These are phyloP conservation scores for Oscheius sp. DNA, from an alignment of 1,140 invertebrate genomes.

Conservation along the genomic window DNA sequence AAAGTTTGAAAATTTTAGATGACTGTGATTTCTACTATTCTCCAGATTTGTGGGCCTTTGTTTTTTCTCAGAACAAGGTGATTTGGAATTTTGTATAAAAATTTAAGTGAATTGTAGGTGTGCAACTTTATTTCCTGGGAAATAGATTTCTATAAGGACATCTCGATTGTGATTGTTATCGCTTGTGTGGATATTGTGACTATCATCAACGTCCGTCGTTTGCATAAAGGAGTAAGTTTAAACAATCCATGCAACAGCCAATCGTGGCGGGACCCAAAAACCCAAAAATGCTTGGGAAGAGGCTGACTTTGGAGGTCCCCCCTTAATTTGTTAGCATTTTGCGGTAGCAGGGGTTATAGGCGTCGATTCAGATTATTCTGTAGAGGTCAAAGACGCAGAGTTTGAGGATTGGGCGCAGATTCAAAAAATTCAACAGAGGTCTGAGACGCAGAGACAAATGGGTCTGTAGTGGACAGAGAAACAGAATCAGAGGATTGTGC, in stretches of 20 bases:
- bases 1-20: not conserved
- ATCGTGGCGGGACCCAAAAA: too few species aligned
- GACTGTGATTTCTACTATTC: not conserved
- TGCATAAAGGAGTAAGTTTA: not conserved
- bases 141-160: not conserved
- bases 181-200: not conserved
- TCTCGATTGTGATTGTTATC: not conserved
- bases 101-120: not conserved
- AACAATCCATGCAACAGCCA: too few species aligned
- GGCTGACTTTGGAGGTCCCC: too few species aligned
- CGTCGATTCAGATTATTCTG: too few species aligned
- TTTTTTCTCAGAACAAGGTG: not conserved
- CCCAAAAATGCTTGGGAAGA: too few species aligned
- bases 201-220: not conserved
- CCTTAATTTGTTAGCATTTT: not conserved
- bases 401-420: too few species aligned
- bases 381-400: too few species aligned
- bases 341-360: too few species aligned
- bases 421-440: too few species aligned
- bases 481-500: too few species aligned
- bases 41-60: not conserved
- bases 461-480: too few species aligned
- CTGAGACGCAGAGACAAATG: too few species aligned
- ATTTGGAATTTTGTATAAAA: not conserved
- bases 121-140: not conserved